Base-by-base conservation (phyloP, 1,140 invertebrate species). In the Drosophila bipectinata region DNA sequence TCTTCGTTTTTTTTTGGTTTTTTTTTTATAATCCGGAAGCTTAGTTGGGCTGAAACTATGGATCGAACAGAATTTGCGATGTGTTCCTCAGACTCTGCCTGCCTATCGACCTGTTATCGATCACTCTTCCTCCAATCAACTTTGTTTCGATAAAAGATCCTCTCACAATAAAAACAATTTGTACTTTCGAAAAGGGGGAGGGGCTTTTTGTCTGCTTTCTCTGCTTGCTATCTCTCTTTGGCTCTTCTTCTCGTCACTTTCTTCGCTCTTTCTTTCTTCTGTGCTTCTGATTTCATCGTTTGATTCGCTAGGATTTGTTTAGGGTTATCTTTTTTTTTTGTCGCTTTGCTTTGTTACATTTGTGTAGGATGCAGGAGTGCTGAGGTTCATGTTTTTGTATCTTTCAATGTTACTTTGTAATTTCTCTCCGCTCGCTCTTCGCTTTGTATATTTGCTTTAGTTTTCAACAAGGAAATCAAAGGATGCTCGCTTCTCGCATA, bases 141-240 rank as follows among this genome's bases (percentile, higher is more conserved):
- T 77, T 56, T 79, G 49, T 71, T 73, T 77, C 48, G 76, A 88
- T 88, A 88, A 88, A 88, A 88, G 81, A 83, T 88, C 83, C 75
- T 82, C 81, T 88, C 85, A 91, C 81, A 87, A 91, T 90, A 90
- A 91, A 91, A 91, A 91, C 90, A 91, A 91, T 91, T 91, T 91
- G 90, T 91, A 91, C 90, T 91, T 88, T 91, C 90, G 90, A 91
- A 91, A 91, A 89, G 77, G 87, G 90, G 90, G 90, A 91, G 90
- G 90, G 90, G 90, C 79, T 84, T 89, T 89, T 44, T 63, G 18
- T 21, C 62, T 81, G 62, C 71, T 67, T 74, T 66, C 49, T 58
- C 72, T 58, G 51, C 53, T 62, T 61, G 18, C 56, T 49, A 30
- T 67, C 45, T 34, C 57, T 62, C 57, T 52, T 60, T 60, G 47